Evolutionary conservation across 1,140 invertebrate species (phyloP).

Genomic region (Teleopsis dalmanni): DNA sequence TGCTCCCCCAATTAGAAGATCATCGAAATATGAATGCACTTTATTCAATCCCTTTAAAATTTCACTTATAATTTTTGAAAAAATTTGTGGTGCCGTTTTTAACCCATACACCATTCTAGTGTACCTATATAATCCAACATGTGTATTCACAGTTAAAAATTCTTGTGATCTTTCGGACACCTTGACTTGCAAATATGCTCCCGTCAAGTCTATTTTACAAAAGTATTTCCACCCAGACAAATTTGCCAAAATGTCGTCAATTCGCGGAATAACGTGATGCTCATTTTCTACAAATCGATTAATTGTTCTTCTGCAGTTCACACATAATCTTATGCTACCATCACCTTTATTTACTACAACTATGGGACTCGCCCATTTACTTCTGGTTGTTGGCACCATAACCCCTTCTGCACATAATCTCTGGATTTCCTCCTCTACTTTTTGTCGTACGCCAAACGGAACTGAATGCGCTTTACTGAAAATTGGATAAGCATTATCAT

Average conservation of each 20-base stretch:
- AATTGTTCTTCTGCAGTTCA: constrained; percentile 44
- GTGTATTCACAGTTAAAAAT: not conserved
- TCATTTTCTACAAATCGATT: constrained; percentile 31
- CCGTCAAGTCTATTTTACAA: not conserved
- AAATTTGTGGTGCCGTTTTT: no score
- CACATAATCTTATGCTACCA: constrained; percentile 41
- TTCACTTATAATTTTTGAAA: no score
- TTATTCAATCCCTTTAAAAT: constrained; percentile 10
- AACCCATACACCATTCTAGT: no score
- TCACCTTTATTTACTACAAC: constrained; percentile 46
- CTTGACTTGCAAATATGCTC: not conserved
- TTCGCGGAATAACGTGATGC: no score
- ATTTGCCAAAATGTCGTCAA: no score
- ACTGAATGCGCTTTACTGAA: no score
- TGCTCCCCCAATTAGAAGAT: constrained; percentile 8
- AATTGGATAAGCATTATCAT: not conserved
- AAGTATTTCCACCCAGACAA: not conserved
- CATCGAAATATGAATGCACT: constrained; percentile 5
- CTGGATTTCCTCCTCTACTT: no score
- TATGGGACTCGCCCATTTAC: constrained; percentile 31
- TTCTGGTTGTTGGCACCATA: constrained; percentile 20
- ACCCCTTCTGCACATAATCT: constrained; percentile 14
- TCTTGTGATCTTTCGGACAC: not conserved
- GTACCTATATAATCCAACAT: not conserved
- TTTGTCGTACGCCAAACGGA: no score